These are phyloP conservation scores for Monoplex corrugatus DNA, from an alignment of 2,888 invertebrate genomes.

Conservation along the genomic window DNA sequence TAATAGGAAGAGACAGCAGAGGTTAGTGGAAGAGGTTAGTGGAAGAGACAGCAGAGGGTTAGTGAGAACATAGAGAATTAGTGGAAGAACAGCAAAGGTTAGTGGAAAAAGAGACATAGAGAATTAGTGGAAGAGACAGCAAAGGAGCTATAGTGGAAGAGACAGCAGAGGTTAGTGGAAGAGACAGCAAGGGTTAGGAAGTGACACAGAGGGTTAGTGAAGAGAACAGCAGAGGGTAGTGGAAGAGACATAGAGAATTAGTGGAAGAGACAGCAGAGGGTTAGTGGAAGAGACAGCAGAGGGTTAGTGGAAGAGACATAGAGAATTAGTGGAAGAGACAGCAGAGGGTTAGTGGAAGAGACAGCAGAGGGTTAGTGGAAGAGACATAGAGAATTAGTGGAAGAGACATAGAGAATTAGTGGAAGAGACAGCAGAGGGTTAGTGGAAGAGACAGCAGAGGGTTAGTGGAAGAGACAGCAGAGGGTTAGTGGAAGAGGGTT, in stretches of 20 bases:
- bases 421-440: too few relatives aligned
- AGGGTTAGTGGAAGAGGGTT: not conserved
- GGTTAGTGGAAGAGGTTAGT: not conserved
- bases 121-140: not conserved
- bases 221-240: not conserved
- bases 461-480: not conserved
- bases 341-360: too few relatives aligned
- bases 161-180: not conserved
- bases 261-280: not conserved
- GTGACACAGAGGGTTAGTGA: too few relatives aligned
- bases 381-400: too few relatives aligned
- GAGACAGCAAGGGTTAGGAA: not conserved
- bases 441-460: too few relatives aligned
- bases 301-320: not conserved
- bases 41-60: too few relatives aligned
- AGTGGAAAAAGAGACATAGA: not conserved
- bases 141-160: not conserved
- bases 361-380: too few relatives aligned
- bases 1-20: not conserved
- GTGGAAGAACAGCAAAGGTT: too few relatives aligned
- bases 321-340: not conserved
- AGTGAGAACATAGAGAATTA: too few relatives aligned
- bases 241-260: not conserved
- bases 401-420: too few relatives aligned
- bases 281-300: not conserved